Conservation (phyloP, 2,888 invertebrate species). For the Ceraclea dissimilis region DNA sequence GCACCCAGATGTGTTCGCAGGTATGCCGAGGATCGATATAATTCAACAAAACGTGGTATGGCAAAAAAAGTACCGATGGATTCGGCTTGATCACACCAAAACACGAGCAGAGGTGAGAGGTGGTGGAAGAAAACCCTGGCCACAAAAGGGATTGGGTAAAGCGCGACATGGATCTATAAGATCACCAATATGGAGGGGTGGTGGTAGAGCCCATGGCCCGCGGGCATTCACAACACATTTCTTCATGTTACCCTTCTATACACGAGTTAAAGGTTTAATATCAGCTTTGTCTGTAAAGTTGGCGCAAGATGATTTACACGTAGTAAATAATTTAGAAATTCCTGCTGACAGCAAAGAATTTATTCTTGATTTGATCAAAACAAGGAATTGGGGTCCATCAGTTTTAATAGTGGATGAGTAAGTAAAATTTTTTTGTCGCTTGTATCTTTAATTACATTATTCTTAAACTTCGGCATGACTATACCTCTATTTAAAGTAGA, state of each 20-base stretch:
- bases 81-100: conserved; percentile 73
- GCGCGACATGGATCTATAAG: conserved; percentile 90
- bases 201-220: conserved; percentile 85
- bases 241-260: conserved; percentile 82
- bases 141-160: conserved; percentile 87
- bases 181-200: conserved; percentile 78
- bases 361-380: conserved; percentile 70
- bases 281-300: conserved; percentile 82
- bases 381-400: conserved; percentile 92
- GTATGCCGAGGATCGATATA: conserved; percentile 77
- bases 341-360: conserved; percentile 74
- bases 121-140: conserved; percentile 93
- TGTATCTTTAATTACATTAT: background rate
- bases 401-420: conserved; percentile 90
- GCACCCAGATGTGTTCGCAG: conserved; percentile 83
- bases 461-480: background rate
- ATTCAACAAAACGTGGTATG: conserved; percentile 80
- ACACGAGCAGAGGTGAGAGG: conserved; percentile 80
- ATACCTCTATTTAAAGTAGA: conserved; percentile 11
- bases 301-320: conserved; percentile 91
- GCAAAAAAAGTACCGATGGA: conserved; percentile 75
- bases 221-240: conserved; percentile 85
- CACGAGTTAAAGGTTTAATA: conserved; percentile 72
- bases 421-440: conserved; percentile 38
- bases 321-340: conserved; percentile 80